These are phyloP conservation scores for Rattus rattus DNA, from an alignment of 2,113 vertebrate species.

Conservation along the genomic window DNA sequence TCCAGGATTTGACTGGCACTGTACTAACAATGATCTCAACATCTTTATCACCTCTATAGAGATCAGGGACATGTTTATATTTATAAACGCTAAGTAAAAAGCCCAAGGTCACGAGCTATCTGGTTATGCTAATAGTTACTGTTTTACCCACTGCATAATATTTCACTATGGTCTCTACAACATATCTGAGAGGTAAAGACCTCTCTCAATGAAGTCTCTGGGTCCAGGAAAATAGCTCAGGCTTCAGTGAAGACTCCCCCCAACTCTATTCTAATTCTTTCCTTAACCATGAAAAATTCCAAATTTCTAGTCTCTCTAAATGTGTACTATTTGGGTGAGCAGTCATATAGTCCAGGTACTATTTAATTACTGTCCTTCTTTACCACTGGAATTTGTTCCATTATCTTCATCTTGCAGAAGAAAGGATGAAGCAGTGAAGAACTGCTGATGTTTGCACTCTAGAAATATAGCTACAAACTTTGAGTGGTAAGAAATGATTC, in stretches of 20 bases:
- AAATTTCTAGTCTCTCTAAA: not conserved
- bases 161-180: slow-evolving; percentile 17
- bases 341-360: not conserved
- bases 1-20: not conserved
- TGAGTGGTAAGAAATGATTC: slow-evolving; percentile 28
- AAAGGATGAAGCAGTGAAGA: slow-evolving; percentile 26
- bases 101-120: not conserved
- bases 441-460: slow-evolving; percentile 18
- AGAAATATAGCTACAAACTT: not conserved
- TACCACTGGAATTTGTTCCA: slow-evolving; percentile 33
- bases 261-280: not conserved
- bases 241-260: not conserved
- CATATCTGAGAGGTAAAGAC: not conserved
- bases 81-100: slow-evolving; percentile 17
- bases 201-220: slow-evolving; percentile 16
- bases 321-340: not conserved
- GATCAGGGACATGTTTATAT: not conserved
- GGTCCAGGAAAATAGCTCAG: not conserved
- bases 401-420: not conserved
- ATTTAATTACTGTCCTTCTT: not conserved
- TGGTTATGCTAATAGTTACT: not conserved
- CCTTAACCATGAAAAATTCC: not conserved
- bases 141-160: not conserved
- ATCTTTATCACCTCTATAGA: not conserved
- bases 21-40: not conserved